Percentiles rank a stretch among this genome's conserved stretches.
Conservation (phyloP, 2,113 vertebrate species). For the Falco punctatus region DNA sequence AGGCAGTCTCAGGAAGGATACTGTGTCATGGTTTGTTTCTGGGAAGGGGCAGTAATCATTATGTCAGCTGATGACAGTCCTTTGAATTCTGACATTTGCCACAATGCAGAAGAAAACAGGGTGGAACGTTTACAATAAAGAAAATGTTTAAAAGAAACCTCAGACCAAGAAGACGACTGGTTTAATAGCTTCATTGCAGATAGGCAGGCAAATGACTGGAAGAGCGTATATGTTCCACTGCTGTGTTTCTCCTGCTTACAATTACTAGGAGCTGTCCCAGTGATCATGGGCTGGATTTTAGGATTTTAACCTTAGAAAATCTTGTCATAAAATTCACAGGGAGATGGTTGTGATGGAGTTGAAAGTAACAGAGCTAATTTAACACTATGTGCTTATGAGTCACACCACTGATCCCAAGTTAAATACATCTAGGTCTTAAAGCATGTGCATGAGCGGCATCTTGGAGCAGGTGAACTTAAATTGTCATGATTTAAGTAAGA, state of each 20-base stretch:
- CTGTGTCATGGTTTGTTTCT: not conserved
- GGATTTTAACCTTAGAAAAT: not conserved
- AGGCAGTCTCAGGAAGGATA: not conserved
- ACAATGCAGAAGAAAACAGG: not conserved
- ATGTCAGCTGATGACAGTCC: not conserved
- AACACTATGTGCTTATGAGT: not conserved
- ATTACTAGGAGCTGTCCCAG: not conserved
- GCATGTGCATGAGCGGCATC: not conserved
- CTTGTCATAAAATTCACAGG: not conserved
- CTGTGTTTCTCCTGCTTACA: not conserved
- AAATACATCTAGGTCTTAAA: not conserved
- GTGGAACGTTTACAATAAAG: not conserved
- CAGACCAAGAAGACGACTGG: not conserved
- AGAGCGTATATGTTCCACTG: not conserved
- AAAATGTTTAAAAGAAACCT: not conserved
- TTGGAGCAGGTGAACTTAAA: not conserved
- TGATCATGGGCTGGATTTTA: not conserved
- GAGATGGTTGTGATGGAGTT: not conserved
- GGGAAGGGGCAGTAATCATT: not conserved
- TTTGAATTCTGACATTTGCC: slow-evolving; percentile 20
- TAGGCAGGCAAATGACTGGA: not conserved
- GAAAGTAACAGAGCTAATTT: not conserved
- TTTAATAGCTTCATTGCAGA: not conserved
- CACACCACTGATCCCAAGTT: not conserved
- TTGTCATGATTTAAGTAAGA: not conserved